phyloP scores from a whole-genome alignment of 2,113 vertebrate species.

The Struthidea cinerea region DNA sequence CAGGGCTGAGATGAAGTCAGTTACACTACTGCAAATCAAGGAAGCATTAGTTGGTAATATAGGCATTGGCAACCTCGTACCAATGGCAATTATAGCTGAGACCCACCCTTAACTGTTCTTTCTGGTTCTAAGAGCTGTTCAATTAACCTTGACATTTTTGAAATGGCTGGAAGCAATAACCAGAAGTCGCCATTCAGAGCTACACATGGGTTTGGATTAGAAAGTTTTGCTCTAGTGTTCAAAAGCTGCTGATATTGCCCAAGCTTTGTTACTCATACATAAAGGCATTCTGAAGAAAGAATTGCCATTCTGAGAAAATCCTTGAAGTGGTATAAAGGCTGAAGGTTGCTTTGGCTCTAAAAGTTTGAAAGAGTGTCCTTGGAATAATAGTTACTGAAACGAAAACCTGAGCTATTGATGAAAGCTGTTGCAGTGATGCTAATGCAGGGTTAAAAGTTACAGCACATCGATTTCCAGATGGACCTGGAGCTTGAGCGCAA shows the following conservation, averaged over 20 bases:
- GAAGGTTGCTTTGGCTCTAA: background rate
- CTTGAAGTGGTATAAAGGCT: background rate
- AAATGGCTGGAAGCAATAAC: background rate
- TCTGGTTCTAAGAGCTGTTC: background rate
- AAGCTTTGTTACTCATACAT: background rate
- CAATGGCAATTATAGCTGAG: background rate
- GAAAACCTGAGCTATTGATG: background rate
- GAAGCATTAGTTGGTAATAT: fast-evolving
- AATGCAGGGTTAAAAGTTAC: background rate
- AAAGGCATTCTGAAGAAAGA: background rate
- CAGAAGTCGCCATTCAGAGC: background rate
- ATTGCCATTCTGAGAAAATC: background rate
- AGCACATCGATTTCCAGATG: background rate
- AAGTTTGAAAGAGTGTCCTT: background rate
- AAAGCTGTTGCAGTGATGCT: background rate
- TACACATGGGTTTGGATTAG: background rate
- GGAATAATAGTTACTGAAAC: background rate
- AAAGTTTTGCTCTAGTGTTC: background rate
- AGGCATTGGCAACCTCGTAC: background rate
- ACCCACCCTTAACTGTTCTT: background rate
- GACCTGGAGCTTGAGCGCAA: background rate
- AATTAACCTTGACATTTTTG: background rate
- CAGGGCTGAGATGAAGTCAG: background rate
- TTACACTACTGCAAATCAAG: background rate
- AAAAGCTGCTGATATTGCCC: background rate